Percentiles rank a stretch among this genome's conserved stretches.
phyloP scores from a whole-genome alignment of 1,140 invertebrate species.

The Tyrophagus putrescentiae region DNA sequence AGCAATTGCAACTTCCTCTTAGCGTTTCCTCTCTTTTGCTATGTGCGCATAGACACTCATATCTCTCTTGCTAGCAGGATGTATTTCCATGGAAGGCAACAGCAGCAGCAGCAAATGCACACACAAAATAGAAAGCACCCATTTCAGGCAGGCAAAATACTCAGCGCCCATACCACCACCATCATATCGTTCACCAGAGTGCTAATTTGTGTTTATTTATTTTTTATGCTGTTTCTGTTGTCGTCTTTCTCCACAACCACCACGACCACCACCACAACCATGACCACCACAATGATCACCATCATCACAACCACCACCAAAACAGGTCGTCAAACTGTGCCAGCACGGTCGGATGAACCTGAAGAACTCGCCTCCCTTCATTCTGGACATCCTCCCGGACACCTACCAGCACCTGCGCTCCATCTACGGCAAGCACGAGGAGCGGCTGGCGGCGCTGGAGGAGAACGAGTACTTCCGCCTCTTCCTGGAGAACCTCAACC shows the following conservation, averaged over 20 bases:
- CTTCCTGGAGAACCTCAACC: constrained; percentile 94
- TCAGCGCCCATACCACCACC: not conserved
- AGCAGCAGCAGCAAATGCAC: no score
- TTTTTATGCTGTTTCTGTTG: not conserved
- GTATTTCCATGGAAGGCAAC: not conserved
- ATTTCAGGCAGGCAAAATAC: no score
- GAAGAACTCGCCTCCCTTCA: constrained; percentile 98
- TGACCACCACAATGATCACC: no score
- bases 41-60: no score
- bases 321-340: constrained; percentile 71
- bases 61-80: constrained; percentile 7
- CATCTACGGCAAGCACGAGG: constrained; percentile 85
- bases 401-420: constrained; percentile 89
- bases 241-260: no score
- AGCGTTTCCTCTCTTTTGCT: not conserved
- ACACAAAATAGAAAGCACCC: no score
- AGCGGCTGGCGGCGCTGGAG: constrained; percentile 59
- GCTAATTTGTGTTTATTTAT: not conserved
- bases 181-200: not conserved
- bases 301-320: no score
- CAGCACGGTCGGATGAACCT: constrained; percentile 98
- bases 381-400: constrained; percentile 95
- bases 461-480: constrained; percentile 87
- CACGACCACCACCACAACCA: no score
- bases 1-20: constrained; percentile 7